Evolutionary conservation across 2,113 vertebrate genomes (phyloP).

Genomic region (Salvelinus fontinalis): DNA sequence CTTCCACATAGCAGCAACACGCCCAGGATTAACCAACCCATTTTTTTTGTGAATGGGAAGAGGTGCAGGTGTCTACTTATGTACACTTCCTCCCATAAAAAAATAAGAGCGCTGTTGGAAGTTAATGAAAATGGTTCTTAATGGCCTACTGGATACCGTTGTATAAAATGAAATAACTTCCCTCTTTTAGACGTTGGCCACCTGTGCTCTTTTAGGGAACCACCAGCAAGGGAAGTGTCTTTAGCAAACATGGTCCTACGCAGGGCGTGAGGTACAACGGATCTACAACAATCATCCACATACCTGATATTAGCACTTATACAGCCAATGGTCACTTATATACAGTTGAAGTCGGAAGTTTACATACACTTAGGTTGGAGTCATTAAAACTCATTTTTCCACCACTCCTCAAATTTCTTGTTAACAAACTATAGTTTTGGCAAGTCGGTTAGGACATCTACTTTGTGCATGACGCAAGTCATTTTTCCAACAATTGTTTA

Average conservation of each 20-base stretch:
- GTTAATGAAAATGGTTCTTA: constrained; percentile 9
- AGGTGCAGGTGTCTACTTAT: constrained; percentile 18
- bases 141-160: not conserved
- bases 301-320: no score
- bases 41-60: constrained; percentile 13
- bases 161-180: constrained; percentile 14
- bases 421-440: no score
- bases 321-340: no score
- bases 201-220: constrained; percentile 36
- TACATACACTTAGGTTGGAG: no score
- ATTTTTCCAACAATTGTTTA: no score
- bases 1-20: constrained; percentile 24
- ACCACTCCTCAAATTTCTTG: no score
- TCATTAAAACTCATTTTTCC: no score
- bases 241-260: constrained; percentile 5
- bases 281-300: not conserved
- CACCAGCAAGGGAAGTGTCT: constrained; percentile 17
- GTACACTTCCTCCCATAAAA: constrained; percentile 35
- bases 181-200: constrained; percentile 26
- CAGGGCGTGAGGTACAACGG: not conserved
- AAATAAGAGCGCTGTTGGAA: constrained; percentile 2
- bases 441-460: no score
- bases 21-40: constrained; percentile 13
- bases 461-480: no score
- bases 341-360: no score